A percentile compares a stretch with the other conserved stretches of the same genome.
phyloP scores from a whole-genome alignment of 2,797 vertebrate genomes.

The Coregonus suidteri region DNA sequence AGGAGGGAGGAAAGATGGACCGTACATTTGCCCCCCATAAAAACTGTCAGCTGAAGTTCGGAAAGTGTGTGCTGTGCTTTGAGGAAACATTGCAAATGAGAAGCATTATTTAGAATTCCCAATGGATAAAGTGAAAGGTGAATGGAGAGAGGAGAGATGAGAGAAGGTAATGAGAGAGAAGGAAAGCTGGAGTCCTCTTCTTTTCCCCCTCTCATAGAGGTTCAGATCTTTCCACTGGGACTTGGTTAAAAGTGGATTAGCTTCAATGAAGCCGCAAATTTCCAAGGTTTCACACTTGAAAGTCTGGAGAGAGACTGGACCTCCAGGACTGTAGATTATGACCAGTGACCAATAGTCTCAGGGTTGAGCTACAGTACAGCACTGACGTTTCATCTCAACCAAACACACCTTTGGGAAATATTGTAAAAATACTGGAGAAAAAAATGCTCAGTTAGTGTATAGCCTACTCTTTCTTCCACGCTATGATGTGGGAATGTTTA shows the following conservation, averaged over 20 bases:
- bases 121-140: neutral
- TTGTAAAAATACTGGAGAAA: neutral
- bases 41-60: constrained; percentile 17
- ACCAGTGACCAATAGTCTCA: neutral
- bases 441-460: neutral
- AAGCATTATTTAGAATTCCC: neutral
- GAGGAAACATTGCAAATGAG: constrained; percentile 24
- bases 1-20: constrained; percentile 14
- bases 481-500: neutral
- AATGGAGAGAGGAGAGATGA: neutral
- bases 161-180: neutral
- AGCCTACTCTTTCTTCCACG: neutral
- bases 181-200: neutral
- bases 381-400: neutral
- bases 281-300: neutral
- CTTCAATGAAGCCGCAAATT: neutral
- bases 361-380: neutral
- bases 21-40: constrained; percentile 37
- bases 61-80: constrained; percentile 14
- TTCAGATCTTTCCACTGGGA: neutral
- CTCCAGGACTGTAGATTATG: neutral
- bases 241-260: neutral
- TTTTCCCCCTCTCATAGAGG: neutral
- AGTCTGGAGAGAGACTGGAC: neutral
- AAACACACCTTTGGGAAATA: neutral